phyloP scores from a whole-genome alignment of 2,113 vertebrate species.

The Psephotus haematonotus region DNA sequence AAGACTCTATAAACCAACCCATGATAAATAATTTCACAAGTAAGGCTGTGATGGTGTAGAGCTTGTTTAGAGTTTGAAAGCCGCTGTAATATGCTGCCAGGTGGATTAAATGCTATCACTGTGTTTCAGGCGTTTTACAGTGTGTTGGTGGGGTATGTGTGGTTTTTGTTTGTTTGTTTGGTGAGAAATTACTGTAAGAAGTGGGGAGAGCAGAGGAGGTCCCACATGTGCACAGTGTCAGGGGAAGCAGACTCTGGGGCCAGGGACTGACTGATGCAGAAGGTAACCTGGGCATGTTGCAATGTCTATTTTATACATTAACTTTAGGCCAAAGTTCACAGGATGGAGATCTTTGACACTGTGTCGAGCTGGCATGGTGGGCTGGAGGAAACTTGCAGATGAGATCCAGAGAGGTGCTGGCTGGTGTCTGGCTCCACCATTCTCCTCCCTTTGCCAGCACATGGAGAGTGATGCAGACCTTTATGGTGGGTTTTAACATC shows the following conservation, averaged over 20 bases:
- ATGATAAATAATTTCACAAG: conserved; percentile 72
- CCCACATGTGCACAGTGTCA: not conserved
- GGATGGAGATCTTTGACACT: not conserved
- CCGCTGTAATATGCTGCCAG: conserved; percentile 57
- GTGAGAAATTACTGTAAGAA: not conserved
- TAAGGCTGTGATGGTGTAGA: not conserved
- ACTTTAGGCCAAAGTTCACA: not conserved
- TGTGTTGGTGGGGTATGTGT: not conserved
- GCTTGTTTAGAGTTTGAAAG: conserved; percentile 49
- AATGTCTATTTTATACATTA: not conserved
- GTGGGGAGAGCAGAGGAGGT: not conserved
- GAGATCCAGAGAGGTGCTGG: not conserved
- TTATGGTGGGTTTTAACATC: accelerated
- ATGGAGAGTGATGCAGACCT: not conserved
- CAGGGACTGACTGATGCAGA: not conserved
- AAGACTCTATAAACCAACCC: conserved; percentile 60
- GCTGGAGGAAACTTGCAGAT: not conserved
- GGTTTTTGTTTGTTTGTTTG: not conserved
- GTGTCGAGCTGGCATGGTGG: not conserved
- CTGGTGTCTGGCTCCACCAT: not conserved
- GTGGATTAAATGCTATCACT: conserved; percentile 68
- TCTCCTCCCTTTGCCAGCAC: not conserved
- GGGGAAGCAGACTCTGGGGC: not conserved
- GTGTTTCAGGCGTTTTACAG: conserved; percentile 61
- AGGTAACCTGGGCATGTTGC: not conserved